Base-by-base conservation (phyloP, 1,140 invertebrate genomes). In the Ceratina calcarata region DNA sequence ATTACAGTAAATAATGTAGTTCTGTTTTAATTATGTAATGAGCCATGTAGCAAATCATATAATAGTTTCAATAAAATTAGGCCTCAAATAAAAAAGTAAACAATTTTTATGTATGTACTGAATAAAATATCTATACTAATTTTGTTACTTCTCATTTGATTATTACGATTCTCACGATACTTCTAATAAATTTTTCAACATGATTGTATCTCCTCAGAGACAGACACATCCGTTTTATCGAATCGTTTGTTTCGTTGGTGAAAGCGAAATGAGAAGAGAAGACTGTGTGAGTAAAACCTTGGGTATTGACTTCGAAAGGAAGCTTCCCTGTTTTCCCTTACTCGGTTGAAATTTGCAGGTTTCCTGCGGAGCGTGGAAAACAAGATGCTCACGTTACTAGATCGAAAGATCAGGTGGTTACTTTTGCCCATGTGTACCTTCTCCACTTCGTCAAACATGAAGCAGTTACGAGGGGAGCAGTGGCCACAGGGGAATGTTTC, bases 161-260 rank as follows among this genome's bases (percentile, higher is more conserved):
- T 32, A 4, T 32, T 4, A 32, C 4, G 27, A 32, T 32, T 32
- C 27, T 32, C 4, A 32, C 27, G 27, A 32, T 4, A 32, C 4
- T 32, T 32, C 27, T 32, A 32, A 32, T 4, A 1, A 32, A 32
- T 32, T 32, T 32, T 32, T 32, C 2, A 32, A 32, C 27, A 32
- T 32, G 27, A 32, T 32, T 32, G 27, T 32, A 32, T 32, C 27
- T 32, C 27, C 27, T 32, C 27, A 1, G 27, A 32, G 27, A 32
- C 27, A 4, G 27, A 32, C 4, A 32, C 4, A 4, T 32, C 4
- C 51, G 18, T 75, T 57, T 57, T 66, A 75, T 75, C 45, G 49
- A 62, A 62, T 75, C 72, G 60, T 75, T 75, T 75, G 72, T 75
- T 75, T 66, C 72, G 18, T 27, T 13, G 8, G 7, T 18, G n/a